Percentiles rank a stretch among this genome's conserved stretches.
These are phyloP conservation scores for Hecatera dysodea DNA, from an alignment of 2,888 invertebrate species.

Conservation along the genomic window DNA sequence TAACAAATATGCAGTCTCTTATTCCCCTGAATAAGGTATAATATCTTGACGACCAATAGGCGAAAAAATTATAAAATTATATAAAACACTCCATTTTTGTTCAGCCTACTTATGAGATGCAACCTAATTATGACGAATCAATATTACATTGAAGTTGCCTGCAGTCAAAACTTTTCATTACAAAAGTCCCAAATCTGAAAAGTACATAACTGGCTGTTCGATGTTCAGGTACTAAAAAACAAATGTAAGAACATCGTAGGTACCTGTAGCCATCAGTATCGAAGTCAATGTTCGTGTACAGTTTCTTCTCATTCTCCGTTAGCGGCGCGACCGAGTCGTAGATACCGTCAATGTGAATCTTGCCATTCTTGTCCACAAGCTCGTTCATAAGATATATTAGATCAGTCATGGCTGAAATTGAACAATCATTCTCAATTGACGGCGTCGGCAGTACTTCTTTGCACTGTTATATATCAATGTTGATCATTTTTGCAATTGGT, in stretches of 20 bases:
- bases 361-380: slow-evolving; percentile 96
- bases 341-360: slow-evolving; percentile 95
- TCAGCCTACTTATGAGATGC: too few species aligned
- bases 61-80: not conserved
- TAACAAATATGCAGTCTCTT: not conserved
- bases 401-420: slow-evolving; percentile 95
- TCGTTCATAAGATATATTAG: slow-evolving; percentile 96
- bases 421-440: slow-evolving; percentile 55
- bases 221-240: not conserved
- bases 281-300: slow-evolving; percentile 96
- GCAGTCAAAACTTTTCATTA: not conserved
- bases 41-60: not conserved
- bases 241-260: not conserved
- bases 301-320: slow-evolving; percentile 92
- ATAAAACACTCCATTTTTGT: not conserved
- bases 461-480: slow-evolving; percentile 12
- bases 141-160: not conserved
- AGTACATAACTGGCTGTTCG: not conserved
- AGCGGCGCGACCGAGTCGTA: slow-evolving; percentile 95
- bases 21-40: not conserved
- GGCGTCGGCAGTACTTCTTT: slow-evolving; percentile 9
- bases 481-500: slow-evolving; percentile 7
- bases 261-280: slow-evolving; percentile 94
- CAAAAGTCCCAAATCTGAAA: not conserved
- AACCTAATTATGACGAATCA: too few species aligned